Conservation (phyloP, 2,113 vertebrate species). For the Conger conger region DNA sequence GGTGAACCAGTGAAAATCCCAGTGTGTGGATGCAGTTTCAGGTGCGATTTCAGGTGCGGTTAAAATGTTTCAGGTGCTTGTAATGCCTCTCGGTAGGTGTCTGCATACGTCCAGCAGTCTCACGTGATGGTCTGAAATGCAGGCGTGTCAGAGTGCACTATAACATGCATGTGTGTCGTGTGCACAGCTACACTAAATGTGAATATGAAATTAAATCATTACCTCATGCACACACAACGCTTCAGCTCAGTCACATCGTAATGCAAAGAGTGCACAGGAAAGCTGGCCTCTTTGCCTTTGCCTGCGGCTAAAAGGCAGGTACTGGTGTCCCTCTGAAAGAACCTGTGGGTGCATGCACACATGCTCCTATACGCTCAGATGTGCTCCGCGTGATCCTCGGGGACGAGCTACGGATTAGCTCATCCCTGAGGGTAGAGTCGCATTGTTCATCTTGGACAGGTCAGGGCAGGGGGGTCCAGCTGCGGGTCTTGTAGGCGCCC, state of each 20-base stretch:
- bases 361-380: background rate
- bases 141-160: background rate
- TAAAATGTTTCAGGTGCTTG: background rate
- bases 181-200: constrained; percentile 12
- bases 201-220: constrained; percentile 1
- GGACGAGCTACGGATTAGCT: too few relatives aligned
- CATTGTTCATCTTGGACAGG: background rate
- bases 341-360: background rate
- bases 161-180: constrained; percentile 8
- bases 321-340: background rate
- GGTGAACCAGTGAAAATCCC: background rate
- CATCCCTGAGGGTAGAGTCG: background rate
- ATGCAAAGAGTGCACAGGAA: background rate
- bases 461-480: background rate
- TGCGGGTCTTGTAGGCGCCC: too few relatives aligned
- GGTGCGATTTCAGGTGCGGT: background rate
- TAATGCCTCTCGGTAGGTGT: background rate
- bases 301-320: background rate
- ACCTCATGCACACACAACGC: constrained; percentile 27
- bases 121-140: background rate
- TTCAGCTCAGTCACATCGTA: background rate
- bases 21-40: background rate
- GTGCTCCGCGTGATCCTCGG: background rate
- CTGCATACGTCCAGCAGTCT: background rate
- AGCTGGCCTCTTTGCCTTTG: background rate